Evolutionary conservation across 2,888 invertebrate species (phyloP).

Genomic region (Nymphalis polychloros): DNA sequence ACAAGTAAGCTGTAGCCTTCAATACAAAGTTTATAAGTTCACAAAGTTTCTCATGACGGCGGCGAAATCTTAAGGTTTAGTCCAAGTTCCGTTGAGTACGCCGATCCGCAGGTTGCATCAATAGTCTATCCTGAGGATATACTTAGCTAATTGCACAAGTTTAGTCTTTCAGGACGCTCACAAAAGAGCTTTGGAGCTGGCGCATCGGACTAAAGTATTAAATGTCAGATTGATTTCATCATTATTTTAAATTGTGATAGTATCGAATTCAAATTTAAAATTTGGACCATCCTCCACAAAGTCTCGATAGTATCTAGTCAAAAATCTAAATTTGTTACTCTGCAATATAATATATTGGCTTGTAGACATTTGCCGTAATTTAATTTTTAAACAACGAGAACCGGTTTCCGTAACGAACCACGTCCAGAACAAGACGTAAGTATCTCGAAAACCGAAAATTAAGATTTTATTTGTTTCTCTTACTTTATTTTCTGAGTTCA

Average conservation of each 20-base stretch:
- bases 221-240: too few species aligned
- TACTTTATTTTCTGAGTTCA: conserved; percentile 17
- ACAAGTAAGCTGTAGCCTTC: conserved; percentile 9
- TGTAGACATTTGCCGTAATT: conserved; percentile 62
- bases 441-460: conserved; percentile 43
- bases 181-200: conserved; percentile 2
- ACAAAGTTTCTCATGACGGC: conserved; percentile 3
- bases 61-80: conserved; percentile 6
- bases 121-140: conserved; percentile 9
- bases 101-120: conserved; percentile 7
- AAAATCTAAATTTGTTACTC: not conserved
- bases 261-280: too few species aligned
- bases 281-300: too few species aligned
- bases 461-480: conserved; percentile 44
- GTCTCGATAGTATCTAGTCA: too few species aligned
- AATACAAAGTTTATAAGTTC: conserved; percentile 9
- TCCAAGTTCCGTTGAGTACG: not conserved
- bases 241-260: too few species aligned
- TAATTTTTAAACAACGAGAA: conserved; percentile 60
- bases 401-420: conserved; percentile 44
- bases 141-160: conserved; percentile 15
- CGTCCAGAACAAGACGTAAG: conserved; percentile 41
- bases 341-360: conserved; percentile 36
- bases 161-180: conserved; percentile 11
- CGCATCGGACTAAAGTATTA: conserved; percentile 1